Conservation (phyloP, 2,888 invertebrate genomes). For the Brachypalpus laphriformis region DNA sequence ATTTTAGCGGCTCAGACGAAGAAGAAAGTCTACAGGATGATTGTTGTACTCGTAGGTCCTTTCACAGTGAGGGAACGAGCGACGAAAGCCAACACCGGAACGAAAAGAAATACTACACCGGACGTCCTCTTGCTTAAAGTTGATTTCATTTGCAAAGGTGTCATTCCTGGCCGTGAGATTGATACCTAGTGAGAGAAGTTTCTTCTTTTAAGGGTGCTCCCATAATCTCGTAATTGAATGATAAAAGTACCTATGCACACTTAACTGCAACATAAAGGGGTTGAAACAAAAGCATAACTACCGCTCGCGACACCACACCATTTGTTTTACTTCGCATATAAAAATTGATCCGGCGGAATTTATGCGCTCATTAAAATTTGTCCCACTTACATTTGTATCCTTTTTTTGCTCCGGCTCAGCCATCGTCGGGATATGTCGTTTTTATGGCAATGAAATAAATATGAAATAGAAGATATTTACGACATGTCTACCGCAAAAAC, state of each 20-base stretch:
- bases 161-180: constrained; percentile 45
- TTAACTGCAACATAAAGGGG: constrained; percentile 56
- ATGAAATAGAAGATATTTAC: constrained; percentile 71
- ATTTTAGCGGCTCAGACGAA: constrained; percentile 14
- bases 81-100: constrained; percentile 30
- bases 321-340: constrained; percentile 71
- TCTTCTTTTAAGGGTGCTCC: background rate
- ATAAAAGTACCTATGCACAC: constrained; percentile 14
- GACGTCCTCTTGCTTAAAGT: constrained; percentile 53
- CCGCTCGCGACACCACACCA: too few relatives aligned
- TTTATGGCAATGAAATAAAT: constrained; percentile 72
- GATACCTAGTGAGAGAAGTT: background rate
- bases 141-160: constrained; percentile 48
- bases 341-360: constrained; percentile 73
- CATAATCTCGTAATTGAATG: constrained; percentile 66
- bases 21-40: constrained; percentile 12
- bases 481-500: constrained; percentile 71
- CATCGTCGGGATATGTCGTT: constrained; percentile 61
- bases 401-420: constrained; percentile 8
- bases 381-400: constrained; percentile 64
- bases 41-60: constrained; percentile 44
- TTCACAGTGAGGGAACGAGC: background rate
- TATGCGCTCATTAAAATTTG: constrained; percentile 73
- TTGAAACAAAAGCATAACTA: constrained; percentile 18
- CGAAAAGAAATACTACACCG: constrained; percentile 53